These are phyloP conservation scores for Heliangelus exortis DNA, from an alignment of 2,797 vertebrate species.

Conservation along the genomic window DNA sequence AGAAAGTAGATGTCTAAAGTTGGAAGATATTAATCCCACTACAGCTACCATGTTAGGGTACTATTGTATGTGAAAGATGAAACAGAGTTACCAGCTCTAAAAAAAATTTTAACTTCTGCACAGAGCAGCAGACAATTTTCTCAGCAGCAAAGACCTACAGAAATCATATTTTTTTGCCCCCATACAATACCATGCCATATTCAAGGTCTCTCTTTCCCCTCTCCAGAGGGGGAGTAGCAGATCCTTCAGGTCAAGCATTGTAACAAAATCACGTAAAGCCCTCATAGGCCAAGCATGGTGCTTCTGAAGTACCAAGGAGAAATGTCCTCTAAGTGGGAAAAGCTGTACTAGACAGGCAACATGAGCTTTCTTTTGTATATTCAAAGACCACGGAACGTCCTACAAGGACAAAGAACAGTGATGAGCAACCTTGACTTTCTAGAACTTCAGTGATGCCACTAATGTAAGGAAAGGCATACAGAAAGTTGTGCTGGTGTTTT, in stretches of 20 bases:
- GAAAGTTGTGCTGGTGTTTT: background rate
- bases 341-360: background rate
- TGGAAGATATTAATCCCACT: constrained; percentile 1
- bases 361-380: background rate
- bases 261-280: background rate
- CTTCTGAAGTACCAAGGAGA: background rate
- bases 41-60: background rate
- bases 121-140: background rate
- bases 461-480: background rate
- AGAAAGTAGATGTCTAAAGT: background rate
- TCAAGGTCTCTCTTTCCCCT: background rate
- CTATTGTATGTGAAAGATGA: background rate
- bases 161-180: background rate
- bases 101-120: constrained; percentile 18
- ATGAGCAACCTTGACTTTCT: background rate
- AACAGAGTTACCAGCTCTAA: background rate
- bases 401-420: background rate
- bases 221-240: background rate
- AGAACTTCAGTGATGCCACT: background rate
- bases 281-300: background rate
- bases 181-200: background rate
- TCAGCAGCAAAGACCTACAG: background rate
- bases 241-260: background rate
- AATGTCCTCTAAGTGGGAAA: background rate
- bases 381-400: background rate